These are phyloP conservation scores for Andrena bucephala DNA, from an alignment of 2,888 invertebrate genomes.

Conservation along the genomic window DNA sequence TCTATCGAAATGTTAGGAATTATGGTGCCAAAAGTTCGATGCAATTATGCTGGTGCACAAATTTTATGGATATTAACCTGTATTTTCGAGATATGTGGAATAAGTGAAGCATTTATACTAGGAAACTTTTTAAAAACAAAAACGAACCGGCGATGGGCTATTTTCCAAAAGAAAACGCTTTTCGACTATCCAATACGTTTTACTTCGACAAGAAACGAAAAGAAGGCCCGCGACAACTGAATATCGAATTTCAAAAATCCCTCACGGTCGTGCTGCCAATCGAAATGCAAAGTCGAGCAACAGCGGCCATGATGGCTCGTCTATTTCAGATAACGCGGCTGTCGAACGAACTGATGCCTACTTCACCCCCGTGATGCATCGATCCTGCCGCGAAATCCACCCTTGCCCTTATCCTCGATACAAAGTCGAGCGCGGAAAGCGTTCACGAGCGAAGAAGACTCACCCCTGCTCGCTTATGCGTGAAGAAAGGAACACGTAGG, in stretches of 20 bases:
- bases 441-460: slow-evolving; percentile 43
- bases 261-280: background rate
- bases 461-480: slow-evolving; percentile 47
- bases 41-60: too few relatives aligned
- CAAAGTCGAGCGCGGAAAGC: slow-evolving; percentile 49
- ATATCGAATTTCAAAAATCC: background rate
- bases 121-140: too few relatives aligned
- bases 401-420: slow-evolving; percentile 64
- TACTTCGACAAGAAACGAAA: too few relatives aligned
- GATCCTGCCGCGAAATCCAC: slow-evolving; percentile 71
- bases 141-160: too few relatives aligned
- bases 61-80: too few relatives aligned
- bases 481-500: slow-evolving; percentile 61
- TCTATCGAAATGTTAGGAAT: too few relatives aligned
- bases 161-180: too few relatives aligned
- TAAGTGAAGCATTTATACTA: too few relatives aligned
- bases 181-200: too few relatives aligned
- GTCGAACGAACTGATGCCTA: slow-evolving; percentile 67
- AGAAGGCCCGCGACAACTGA: too few relatives aligned
- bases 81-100: too few relatives aligned
- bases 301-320: slow-evolving; percentile 67
- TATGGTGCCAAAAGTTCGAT: too few relatives aligned
- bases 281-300: slow-evolving; percentile 27
- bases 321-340: slow-evolving; percentile 74
- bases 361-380: slow-evolving; percentile 70